These are phyloP conservation scores for Brachyptera putata DNA, from an alignment of 2,888 invertebrate species.

Conservation along the genomic window DNA sequence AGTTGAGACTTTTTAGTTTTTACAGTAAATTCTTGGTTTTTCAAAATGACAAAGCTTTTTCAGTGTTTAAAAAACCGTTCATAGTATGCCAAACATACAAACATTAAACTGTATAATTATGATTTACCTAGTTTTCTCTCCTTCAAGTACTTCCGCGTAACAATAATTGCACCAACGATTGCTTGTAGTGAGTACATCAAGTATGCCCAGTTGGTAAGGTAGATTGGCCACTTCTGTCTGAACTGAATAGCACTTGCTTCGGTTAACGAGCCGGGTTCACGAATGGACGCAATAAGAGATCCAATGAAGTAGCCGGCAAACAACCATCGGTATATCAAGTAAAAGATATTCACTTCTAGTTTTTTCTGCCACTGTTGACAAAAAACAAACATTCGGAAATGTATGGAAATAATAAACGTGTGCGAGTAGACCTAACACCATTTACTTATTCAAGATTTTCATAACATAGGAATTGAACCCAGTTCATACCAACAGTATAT, in stretches of 20 bases:
- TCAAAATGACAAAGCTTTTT: background rate
- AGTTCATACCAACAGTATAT: too few species aligned
- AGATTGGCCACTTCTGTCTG: slow-evolving; percentile 60
- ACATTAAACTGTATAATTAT: background rate
- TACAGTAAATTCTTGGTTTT: too few species aligned
- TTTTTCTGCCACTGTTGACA: slow-evolving; percentile 55
- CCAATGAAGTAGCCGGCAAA: slow-evolving; percentile 48
- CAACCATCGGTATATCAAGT: slow-evolving; percentile 54
- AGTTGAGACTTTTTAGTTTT: too few species aligned
- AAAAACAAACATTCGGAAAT: too few species aligned
- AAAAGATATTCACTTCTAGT: slow-evolving; percentile 46
- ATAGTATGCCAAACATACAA: background rate
- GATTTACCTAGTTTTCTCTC: background rate
- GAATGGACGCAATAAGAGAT: slow-evolving; percentile 45
- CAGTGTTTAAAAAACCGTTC: background rate
- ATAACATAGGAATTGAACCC: too few species aligned
- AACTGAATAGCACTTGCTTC: background rate
- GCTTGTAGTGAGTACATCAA: slow-evolving; percentile 56
- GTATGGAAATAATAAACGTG: too few species aligned
- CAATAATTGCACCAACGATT: slow-evolving; percentile 51
- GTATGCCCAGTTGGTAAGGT: slow-evolving; percentile 71
- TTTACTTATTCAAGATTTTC: too few species aligned
- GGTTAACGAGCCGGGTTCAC: slow-evolving; percentile 43
- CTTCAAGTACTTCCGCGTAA: slow-evolving; percentile 39
- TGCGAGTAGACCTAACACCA: too few species aligned